phyloP scores from a whole-genome alignment of 2,113 vertebrate genomes.

The Leptocoma aspasia region DNA sequence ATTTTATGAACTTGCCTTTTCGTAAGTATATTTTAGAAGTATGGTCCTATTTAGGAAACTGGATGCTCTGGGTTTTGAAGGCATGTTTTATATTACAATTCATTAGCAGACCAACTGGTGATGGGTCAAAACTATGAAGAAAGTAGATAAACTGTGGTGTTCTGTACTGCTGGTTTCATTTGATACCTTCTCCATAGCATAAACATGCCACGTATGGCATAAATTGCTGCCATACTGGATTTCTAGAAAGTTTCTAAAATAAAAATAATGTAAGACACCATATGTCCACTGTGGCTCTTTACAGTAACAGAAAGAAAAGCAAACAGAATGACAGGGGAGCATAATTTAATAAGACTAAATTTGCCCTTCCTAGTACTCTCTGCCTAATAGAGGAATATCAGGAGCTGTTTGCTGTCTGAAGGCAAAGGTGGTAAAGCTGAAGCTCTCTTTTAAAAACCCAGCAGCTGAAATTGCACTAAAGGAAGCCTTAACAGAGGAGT shows the following conservation, averaged over 20 bases:
- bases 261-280: neutral
- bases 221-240: neutral
- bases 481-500: neutral
- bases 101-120: neutral
- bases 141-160: neutral
- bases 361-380: neutral
- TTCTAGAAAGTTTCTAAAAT: neutral
- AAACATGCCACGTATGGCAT: neutral
- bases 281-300: neutral
- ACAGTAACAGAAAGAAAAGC: neutral
- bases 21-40: neutral
- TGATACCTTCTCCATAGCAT: neutral
- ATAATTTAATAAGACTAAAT: neutral
- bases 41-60: neutral
- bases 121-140: neutral
- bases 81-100: neutral
- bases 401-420: neutral
- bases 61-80: neutral
- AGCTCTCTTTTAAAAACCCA: neutral
- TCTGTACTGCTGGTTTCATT: neutral
- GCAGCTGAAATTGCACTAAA: neutral
- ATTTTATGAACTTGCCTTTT: conserved; percentile 18
- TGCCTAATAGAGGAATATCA: neutral
- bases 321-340: neutral
- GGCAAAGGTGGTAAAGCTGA: neutral